phyloP scores from a whole-genome alignment of 2,888 invertebrate species.

The Allolobophora icterica region DNA sequence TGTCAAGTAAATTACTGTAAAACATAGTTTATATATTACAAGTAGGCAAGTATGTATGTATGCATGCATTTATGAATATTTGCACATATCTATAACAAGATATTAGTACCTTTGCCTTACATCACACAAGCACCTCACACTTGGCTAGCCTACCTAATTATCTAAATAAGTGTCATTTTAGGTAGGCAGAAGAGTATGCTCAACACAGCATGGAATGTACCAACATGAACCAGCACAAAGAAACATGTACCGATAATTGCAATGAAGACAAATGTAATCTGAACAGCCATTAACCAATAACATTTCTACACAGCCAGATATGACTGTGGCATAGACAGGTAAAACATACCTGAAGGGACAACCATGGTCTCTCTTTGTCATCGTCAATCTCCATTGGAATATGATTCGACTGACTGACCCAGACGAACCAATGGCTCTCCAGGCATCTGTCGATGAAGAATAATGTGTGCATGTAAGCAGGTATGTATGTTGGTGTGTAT shows the following conservation, averaged over 20 bases:
- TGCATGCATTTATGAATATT: neutral
- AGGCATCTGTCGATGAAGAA: conserved; percentile 46
- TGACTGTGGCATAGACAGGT: neutral
- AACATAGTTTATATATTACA: too few relatives aligned
- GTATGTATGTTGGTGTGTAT: too few relatives aligned
- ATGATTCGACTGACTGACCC: conserved; percentile 57
- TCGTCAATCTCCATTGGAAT: conserved; percentile 56
- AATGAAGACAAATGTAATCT: neutral
- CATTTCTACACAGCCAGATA: neutral
- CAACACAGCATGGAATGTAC: too few relatives aligned
- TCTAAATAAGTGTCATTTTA: too few relatives aligned
- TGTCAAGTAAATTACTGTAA: too few relatives aligned
- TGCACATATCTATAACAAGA: neutral
- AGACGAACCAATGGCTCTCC: conserved; percentile 55
- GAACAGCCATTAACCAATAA: neutral
- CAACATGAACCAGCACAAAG: neutral
- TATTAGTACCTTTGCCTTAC: neutral
- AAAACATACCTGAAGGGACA: conserved; percentile 48
- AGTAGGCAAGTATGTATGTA: neutral
- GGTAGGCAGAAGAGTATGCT: too few relatives aligned
- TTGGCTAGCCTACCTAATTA: too few relatives aligned
- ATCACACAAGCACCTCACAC: too few relatives aligned
- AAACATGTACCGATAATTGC: neutral
- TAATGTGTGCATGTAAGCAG: neutral
- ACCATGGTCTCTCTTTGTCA: conserved; percentile 50